Base-by-base conservation (phyloP, 2,113 vertebrate genomes). In the Lepus timidus region DNA sequence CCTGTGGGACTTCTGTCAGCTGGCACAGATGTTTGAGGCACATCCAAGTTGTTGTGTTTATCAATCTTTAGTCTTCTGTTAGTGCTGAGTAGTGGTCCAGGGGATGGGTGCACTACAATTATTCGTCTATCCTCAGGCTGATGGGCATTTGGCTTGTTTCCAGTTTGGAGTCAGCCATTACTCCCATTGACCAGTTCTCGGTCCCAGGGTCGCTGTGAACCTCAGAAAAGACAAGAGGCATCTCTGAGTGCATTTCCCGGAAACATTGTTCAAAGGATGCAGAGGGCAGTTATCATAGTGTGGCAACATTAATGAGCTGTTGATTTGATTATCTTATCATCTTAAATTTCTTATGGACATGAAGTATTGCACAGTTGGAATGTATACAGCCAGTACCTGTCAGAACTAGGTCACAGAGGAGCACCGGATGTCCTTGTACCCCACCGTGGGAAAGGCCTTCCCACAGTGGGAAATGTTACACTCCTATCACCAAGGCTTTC, bases 31-130 rank as follows among this genome's bases (percentile, higher is more conserved):
- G 44, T 52, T 58, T 73, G 74, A 79, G 58, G 58, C 33, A 12
- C 10, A 12, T 51, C 33, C 19, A 61, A 27, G 19, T 51, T 11
- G 16, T 6, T 61, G 13, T 16, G 14, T 55, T 64, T 44, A 31
- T 55, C 14, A 36, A 7, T 52, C 8, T 5, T 27, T 33, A 80
- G 14, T 39, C 67, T 14, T 55, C 10, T 61, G 9, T 25, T 2
- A 3, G 17, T 25, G 27, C 64, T 78, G 25, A 39, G 20, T 29
- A 27, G 10, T 81, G 7, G 58, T 62, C 12, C 19, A 3, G 25
- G 20, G 1, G 4, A 2, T 22, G 44, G 22, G 9, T 44, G 16
- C 2, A 2, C 9, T 20, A 29, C 2, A 2, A 17, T 11, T 14
- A 20, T 3, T 52, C 13, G 23, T 80, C 65, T 23, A 39, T 49